A percentile compares a stretch with the other conserved stretches of the same genome.
These are phyloP conservation scores for Odontesthes bonariensis DNA, from an alignment of 2,113 vertebrate genomes.

Conservation along the genomic window DNA sequence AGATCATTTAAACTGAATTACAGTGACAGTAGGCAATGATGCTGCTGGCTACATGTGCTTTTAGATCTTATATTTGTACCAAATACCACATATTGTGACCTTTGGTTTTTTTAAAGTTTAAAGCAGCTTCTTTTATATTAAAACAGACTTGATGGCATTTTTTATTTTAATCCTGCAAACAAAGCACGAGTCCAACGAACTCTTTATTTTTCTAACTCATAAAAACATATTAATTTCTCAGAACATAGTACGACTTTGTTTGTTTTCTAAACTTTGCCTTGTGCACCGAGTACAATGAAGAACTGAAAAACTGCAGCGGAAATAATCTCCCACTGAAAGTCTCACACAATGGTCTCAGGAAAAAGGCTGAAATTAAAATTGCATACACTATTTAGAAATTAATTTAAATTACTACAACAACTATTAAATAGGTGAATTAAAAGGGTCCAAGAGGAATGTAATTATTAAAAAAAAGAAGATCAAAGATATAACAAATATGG, in stretches of 20 bases:
- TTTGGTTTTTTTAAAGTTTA: no score
- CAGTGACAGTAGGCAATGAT: not conserved
- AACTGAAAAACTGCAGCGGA: not conserved
- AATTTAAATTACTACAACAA: not conserved
- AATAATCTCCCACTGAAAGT: not conserved
- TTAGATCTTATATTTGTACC: no score
- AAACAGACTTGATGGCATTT: no score
- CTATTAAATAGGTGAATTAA: not conserved
- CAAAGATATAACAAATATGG: no score
- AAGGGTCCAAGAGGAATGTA: no score
- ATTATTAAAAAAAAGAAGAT: no score
- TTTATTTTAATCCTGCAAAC: no score
- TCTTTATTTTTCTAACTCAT: not conserved
- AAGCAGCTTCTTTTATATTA: no score
- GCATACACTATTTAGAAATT: not conserved
- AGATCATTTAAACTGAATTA: not conserved
- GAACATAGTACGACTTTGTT: no score
- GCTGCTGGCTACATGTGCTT: not conserved
- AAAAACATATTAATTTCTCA: not conserved
- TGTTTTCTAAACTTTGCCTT: not conserved
- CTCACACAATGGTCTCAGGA: not conserved
- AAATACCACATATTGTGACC: no score
- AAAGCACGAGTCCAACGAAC: no score
- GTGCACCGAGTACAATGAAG: not conserved
- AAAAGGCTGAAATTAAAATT: not conserved